Evolutionary conservation across 2,888 invertebrate genomes (phyloP), one percentile per base, ranked within the genome.

Genomic region (Standfussiana lucernea): DNA sequence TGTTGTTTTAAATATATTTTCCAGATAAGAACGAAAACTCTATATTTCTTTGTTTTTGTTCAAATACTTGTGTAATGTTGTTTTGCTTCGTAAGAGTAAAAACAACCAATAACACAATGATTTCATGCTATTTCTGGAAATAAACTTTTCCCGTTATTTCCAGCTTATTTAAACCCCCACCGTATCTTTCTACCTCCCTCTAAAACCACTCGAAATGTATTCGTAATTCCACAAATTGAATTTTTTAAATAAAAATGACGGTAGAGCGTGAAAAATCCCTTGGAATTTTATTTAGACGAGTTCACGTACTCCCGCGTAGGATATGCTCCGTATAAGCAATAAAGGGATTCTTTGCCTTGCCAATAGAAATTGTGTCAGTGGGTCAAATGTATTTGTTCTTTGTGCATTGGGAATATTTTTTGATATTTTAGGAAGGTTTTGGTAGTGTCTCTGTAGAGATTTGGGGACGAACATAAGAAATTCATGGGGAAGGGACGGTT

Each of bases 351-450:
- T 89, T 89, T 85, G 75, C 68, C 64, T 77, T 81, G 80, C 84
- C 88, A 80, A 82, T 85, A 84, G 74, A 73, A 89, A 88, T 80
- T 75, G 88, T 92, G 93, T 91, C 89, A 93, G 85, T 93, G 79
- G 93, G 93, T 91, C 93, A 92, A 90, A 89, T 86, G 86, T 90
- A 86, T 89, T 89, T 88, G 85, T 83, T 89, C 79, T 70, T 68
- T 79, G 71, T 86, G 86, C 80, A 83, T 79, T 77, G 79, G 69
- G 68, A 83, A 83, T 82, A 82, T 78, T 84, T 76, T 83, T 75
- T 76, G 86, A 79, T 61, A 45, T 66, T 45, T 64, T 70, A n/a
- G 11, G 74, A 69, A 37, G 42, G 47, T 64, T 69, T 67, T 66
- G 74, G 32, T 71, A n/a, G 61, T 45, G 59, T 53, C 45, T 67